Conservation (phyloP, 2,888 invertebrate genomes). For the Cyaniris semiargus region DNA sequence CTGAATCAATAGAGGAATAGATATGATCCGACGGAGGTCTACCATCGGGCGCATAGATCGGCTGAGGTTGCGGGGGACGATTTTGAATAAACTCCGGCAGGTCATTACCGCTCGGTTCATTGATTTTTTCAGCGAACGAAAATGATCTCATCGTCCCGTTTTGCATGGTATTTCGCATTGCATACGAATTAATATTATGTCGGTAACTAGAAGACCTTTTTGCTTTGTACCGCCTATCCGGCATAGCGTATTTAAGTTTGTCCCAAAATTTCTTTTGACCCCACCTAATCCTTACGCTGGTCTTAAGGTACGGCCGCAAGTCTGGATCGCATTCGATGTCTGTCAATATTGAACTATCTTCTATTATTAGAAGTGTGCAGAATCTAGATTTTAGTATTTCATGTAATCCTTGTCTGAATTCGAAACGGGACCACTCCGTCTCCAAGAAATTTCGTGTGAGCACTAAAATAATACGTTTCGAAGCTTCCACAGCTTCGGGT, state of each 20-base stretch:
- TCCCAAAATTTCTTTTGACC: constrained; percentile 97
- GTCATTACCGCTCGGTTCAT: constrained; percentile 78
- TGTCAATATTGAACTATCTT: constrained; percentile 89
- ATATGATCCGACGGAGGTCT: constrained; percentile 93
- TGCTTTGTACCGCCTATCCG: constrained; percentile 81
- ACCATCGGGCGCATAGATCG: constrained; percentile 77
- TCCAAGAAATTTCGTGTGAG: constrained; percentile 93
- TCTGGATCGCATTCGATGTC: constrained; percentile 93
- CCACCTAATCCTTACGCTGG: constrained; percentile 91
- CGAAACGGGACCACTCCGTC: constrained; percentile 95
- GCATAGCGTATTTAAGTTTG: constrained; percentile 92
- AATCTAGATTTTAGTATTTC: constrained; percentile 91
- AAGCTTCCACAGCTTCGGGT: constrained; percentile 93
- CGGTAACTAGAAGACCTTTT: constrained; percentile 82
- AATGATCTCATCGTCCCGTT: constrained; percentile 82
- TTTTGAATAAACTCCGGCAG: constrained; percentile 80
- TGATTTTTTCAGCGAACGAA: constrained; percentile 78
- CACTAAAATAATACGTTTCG: constrained; percentile 91
- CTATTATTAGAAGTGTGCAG: constrained; percentile 91
- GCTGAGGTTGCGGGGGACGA: constrained; percentile 63
- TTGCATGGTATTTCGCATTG: constrained; percentile 83
- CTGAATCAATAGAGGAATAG: constrained; percentile 94
- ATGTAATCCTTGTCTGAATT: constrained; percentile 93
- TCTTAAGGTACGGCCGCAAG: constrained; percentile 92
- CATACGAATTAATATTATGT: constrained; percentile 91